These are phyloP conservation scores for Puma concolor DNA, from an alignment of 2,113 vertebrate genomes.

Conservation along the genomic window DNA sequence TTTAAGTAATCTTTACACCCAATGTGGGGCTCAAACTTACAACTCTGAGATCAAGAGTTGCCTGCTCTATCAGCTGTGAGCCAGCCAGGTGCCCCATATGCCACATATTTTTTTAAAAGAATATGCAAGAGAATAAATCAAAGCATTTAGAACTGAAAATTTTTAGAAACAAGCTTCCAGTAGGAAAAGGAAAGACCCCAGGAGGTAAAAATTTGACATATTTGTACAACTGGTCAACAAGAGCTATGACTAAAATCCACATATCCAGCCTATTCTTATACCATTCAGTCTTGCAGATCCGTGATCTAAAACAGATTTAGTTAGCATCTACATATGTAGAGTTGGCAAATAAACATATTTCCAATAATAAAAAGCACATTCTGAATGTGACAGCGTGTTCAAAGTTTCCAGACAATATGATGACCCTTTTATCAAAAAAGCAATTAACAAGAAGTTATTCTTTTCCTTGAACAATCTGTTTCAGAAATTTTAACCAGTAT, in stretches of 20 bases:
- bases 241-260: neutral
- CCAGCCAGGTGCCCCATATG: neutral
- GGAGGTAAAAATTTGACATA: neutral
- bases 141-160: conserved; percentile 26
- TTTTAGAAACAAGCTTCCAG: conserved; percentile 21
- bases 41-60: neutral
- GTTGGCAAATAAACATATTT: neutral
- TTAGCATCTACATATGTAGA: neutral
- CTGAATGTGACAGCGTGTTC: conserved; percentile 9
- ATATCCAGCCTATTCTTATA: neutral
- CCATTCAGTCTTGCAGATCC: conserved; percentile 18
- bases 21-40: neutral
- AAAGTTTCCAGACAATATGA: conserved; percentile 25
- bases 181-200: neutral
- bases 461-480: neutral
- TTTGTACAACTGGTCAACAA: neutral
- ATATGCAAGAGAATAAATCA: conserved; percentile 37
- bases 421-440: neutral
- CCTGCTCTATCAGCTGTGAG: neutral
- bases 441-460: neutral
- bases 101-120: conserved; percentile 22
- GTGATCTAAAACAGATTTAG: conserved; percentile 26
- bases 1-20: neutral
- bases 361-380: conserved; percentile 29
- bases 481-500: conserved; percentile 42